Evolutionary conservation across 2,797 vertebrate genomes (phyloP).

Genomic region (Columba guinea): DNA sequence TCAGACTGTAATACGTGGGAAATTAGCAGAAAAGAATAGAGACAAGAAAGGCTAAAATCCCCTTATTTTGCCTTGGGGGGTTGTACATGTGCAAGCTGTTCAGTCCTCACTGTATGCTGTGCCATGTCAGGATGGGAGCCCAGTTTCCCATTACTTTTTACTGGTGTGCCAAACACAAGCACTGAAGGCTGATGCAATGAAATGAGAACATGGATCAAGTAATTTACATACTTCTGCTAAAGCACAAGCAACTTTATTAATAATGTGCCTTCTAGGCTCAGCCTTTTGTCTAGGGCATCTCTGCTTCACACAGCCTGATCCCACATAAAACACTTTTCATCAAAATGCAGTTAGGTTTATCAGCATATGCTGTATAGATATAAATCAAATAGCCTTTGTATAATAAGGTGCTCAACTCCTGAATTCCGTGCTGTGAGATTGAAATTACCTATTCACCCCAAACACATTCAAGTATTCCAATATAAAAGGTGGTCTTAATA

Average conservation of each 20-base stretch:
- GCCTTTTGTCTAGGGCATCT: not conserved
- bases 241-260: not conserved
- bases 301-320: not conserved
- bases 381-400: not conserved
- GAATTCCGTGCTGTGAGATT: not conserved
- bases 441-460: not conserved
- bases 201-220: not conserved
- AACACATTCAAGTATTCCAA: not conserved
- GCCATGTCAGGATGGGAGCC: not conserved
- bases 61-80: not conserved
- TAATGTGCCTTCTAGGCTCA: not conserved
- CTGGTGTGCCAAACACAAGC: not conserved
- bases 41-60: not conserved
- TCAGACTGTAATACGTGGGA: accelerated
- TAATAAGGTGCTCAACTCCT: not conserved
- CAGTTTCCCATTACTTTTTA: not conserved
- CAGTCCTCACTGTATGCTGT: not conserved
- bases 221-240: not conserved
- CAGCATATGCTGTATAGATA: not conserved
- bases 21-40: not conserved
- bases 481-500: not conserved
- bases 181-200: not conserved
- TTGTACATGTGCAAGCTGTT: not conserved
- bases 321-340: not conserved
- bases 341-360: not conserved